Evolutionary conservation across 1,140 invertebrate genomes (phyloP).

Genomic region (Zaprionus tsacasi): DNA sequence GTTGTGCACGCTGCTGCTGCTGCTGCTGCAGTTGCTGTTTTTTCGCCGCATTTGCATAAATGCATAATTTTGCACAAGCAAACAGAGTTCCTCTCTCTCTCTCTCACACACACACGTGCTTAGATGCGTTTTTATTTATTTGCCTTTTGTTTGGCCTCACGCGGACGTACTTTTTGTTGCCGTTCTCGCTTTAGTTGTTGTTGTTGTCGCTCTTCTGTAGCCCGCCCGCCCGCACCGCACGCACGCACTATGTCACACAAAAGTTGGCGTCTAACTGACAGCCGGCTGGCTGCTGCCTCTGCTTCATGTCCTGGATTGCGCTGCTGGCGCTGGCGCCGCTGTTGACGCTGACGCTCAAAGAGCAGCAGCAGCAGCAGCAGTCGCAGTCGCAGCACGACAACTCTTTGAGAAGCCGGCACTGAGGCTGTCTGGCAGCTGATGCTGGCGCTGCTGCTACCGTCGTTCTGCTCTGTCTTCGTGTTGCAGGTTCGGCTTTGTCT

Average conservation of each 20-base stretch:
- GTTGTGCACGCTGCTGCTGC: constrained; percentile 6
- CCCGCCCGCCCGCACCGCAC: constrained; percentile 31
- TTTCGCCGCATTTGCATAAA: constrained; percentile 62
- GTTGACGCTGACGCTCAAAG: constrained; percentile 25
- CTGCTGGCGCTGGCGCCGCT: constrained; percentile 15
- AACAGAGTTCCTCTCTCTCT: not conserved
- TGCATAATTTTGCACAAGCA: constrained; percentile 51
- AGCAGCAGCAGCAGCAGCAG: constrained; percentile 3
- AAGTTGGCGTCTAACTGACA: constrained; percentile 73
- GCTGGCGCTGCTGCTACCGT: constrained; percentile 20
- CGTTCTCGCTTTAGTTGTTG: constrained; percentile 4
- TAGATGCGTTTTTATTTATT: constrained; percentile 34
- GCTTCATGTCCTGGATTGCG: constrained; percentile 50
- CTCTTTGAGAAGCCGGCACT: constrained; percentile 56
- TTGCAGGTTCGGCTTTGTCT: constrained; percentile 9
- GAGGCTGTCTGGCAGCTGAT: constrained; percentile 30
- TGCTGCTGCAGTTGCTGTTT: constrained; percentile 14
- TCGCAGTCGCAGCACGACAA: constrained; percentile 22
- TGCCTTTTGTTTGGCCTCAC: constrained; percentile 27
- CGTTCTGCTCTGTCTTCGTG: constrained; percentile 14
- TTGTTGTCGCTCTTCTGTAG: constrained; percentile 18
- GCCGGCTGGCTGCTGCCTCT: constrained; percentile 30
- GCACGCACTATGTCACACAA: constrained; percentile 59
- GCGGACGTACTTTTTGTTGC: constrained; percentile 25
- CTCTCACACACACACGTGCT: constrained; percentile 1